Base-by-base conservation (phyloP, 2,888 invertebrate species). In the Apodemia mormo region DNA sequence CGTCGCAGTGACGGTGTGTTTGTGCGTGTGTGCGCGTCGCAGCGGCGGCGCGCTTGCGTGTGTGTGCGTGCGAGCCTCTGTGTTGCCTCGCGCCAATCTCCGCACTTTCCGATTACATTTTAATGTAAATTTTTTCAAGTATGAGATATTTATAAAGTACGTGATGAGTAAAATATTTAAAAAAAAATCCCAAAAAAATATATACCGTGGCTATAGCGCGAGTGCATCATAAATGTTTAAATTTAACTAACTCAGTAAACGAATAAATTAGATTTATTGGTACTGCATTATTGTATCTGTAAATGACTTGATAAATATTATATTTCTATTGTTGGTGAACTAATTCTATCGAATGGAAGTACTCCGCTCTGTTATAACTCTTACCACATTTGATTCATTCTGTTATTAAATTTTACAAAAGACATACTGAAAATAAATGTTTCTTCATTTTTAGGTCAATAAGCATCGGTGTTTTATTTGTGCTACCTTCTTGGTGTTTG, bases 381-480 rank as follows among this genome's bases (percentile, higher is more conserved):
- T 90, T 85, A 87, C 86, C 85, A 88, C 87, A 83, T 89, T 91
- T 86, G 85, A 93, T 87, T 93, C 87, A 91, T 93, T 94, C 94
- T 93, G 93, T 94, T 93, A 91, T 87, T 88, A 87, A 92, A 93
- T 92, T 93, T 92, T 92, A 95, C 95, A 94, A 95, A 95, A 95
- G 94, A 95, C 94, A 95, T 93, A 93, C 93, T 89, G 93, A 93
- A 94, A 95, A 95, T 95, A 95, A 95, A 95, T 95, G 95, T 95
- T 95, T 95, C 94, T 95, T 95, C 95, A 95, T 95, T 95, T 95
- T 95, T 95, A 95, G 95, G 95, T 95, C 94, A 94, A 94, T 94
- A 94, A 94, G 91, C 84, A 92, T 90, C 85, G 78, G 91, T 93
- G 91, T 94, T 94, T 94, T 83, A 93, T 93, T 94, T 92, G 73